Percentiles rank a stretch among this genome's conserved stretches.
Evolutionary conservation across 2,888 invertebrate species (phyloP).

Genomic region (Drosophila testacea): DNA sequence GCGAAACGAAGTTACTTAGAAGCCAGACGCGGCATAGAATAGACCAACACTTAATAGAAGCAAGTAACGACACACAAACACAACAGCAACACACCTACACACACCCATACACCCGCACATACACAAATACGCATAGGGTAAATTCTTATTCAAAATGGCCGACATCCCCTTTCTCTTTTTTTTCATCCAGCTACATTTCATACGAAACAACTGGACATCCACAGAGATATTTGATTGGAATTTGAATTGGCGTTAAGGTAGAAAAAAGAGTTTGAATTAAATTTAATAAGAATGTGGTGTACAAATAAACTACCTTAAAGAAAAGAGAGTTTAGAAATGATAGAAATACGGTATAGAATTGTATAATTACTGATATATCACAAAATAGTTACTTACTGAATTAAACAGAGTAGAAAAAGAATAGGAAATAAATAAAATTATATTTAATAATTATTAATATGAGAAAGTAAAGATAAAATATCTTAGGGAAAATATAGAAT

Average conservation of each 20-base stretch:
- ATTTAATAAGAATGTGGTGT: neutral
- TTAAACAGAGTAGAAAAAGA: too few species aligned
- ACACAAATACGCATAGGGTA: slow-evolving; percentile 5
- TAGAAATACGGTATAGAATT: neutral
- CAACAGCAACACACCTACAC: slow-evolving; percentile 14
- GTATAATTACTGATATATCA: too few species aligned
- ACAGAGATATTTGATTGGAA: slow-evolving; percentile 10
- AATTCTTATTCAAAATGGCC: slow-evolving; percentile 72
- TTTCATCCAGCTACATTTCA: neutral
- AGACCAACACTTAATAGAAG: slow-evolving; percentile 48
- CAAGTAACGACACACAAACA: slow-evolving; percentile 39
- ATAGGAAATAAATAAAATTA: too few species aligned
- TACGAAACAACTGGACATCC: slow-evolving; percentile 28
- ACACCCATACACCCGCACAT: slow-evolving; percentile 9
- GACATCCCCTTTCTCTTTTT: slow-evolving; percentile 40
- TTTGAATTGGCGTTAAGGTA: neutral
- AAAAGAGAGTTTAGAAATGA: neutral
- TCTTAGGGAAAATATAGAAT: too few species aligned
- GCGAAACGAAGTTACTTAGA: slow-evolving; percentile 23
- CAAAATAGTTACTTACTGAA: too few species aligned
- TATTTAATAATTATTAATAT: too few species aligned
- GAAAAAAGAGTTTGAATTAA: neutral
- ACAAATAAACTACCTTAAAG: neutral
- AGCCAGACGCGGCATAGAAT: slow-evolving; percentile 38
- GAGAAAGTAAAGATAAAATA: too few species aligned